These are phyloP conservation scores for Xerus inauris DNA, from an alignment of 2,113 vertebrate species.

Conservation along the genomic window DNA sequence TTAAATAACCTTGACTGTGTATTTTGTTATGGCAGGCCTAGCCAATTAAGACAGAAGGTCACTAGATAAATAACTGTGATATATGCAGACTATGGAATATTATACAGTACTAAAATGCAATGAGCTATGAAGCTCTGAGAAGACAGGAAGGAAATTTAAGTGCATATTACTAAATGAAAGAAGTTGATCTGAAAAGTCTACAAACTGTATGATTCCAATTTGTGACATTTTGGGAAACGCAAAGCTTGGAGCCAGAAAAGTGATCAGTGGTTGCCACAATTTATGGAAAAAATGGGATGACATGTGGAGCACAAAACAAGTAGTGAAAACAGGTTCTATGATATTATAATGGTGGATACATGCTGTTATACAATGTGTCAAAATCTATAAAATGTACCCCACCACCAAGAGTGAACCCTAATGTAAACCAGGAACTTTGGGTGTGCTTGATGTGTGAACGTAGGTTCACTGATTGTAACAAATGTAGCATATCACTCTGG, in stretches of 20 bases:
- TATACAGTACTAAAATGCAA: background rate
- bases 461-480: background rate
- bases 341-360: background rate
- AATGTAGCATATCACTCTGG: too few species aligned
- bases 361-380: background rate
- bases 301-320: background rate
- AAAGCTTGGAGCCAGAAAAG: too few species aligned
- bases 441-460: too few species aligned
- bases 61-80: background rate
- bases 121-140: background rate
- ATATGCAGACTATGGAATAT: background rate
- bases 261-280: background rate
- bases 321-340: background rate
- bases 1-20: background rate
- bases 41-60: background rate
- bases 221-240: too few species aligned
- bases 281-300: background rate
- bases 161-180: too few species aligned
- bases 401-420: background rate
- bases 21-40: background rate
- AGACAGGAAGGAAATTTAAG: background rate
- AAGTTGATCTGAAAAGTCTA: too few species aligned
- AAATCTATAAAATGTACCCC: background rate
- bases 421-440: background rate
- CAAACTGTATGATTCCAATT: too few species aligned